Percentiles rank a stretch among this genome's conserved stretches.
Evolutionary conservation across 1,140 invertebrate species (phyloP).

Genomic region (Maconellicoccus hirsutus): DNA sequence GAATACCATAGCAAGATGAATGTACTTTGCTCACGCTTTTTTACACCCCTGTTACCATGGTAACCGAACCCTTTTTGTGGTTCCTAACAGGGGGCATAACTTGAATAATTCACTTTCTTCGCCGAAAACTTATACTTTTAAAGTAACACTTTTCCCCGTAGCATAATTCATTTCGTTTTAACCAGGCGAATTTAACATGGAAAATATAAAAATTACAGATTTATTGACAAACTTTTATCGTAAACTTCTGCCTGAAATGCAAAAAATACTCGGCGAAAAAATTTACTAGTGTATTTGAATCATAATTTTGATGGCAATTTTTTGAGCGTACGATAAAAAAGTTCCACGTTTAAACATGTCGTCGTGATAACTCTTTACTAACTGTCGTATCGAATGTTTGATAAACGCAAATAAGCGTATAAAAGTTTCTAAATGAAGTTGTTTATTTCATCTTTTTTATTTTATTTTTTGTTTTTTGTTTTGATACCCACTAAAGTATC

Average conservation of each 20-base stretch:
- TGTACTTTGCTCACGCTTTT: constrained; percentile 17
- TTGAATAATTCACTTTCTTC: constrained; percentile 22
- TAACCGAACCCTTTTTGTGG: constrained; percentile 13
- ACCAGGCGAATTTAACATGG: not conserved
- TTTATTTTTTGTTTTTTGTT: no score
- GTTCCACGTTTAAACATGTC: not conserved
- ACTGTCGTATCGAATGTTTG: not conserved
- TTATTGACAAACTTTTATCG: not conserved
- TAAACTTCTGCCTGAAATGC: not conserved
- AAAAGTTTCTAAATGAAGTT: no score
- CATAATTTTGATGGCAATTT: not conserved
- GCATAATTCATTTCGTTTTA: constrained; percentile 12
- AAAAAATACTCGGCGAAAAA: not conserved
- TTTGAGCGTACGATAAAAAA: not conserved
- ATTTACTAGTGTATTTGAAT: not conserved
- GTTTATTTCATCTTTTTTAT: no score
- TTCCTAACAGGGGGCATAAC: constrained; percentile 11
- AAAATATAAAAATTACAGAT: constrained; percentile 19
- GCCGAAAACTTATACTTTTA: constrained; percentile 16
- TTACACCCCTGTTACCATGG: constrained; percentile 17
- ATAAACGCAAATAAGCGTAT: no score
- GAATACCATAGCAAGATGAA: constrained; percentile 15
- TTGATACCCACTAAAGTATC: no score
- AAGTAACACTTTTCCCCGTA: constrained; percentile 14
- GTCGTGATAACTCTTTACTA: not conserved